These are phyloP conservation scores for Drosophila colorata DNA, from an alignment of 2,888 invertebrate species.

Conservation along the genomic window DNA sequence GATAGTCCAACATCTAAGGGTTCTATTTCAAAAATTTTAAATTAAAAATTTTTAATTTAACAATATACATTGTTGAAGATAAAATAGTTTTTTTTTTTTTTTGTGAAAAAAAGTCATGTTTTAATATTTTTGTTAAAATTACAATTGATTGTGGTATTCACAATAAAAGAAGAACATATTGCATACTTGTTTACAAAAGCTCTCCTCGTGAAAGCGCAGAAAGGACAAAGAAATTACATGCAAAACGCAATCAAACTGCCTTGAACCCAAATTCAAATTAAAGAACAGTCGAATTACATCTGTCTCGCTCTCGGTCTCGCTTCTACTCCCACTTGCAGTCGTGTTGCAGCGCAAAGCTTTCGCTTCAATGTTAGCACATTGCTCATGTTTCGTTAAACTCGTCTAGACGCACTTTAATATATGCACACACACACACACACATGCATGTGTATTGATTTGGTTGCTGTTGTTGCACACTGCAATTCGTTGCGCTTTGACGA, in stretches of 20 bases:
- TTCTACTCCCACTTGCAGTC: constrained; percentile 6
- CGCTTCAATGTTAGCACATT: constrained; percentile 57
- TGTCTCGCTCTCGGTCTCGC: constrained; percentile 17
- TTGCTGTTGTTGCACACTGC: constrained; percentile 29
- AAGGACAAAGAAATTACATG: constrained; percentile 16
- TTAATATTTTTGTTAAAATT: too few species aligned
- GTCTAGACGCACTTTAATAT: constrained; percentile 40
- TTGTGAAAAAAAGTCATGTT: too few species aligned
- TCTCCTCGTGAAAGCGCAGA: constrained; percentile 5
- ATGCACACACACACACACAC: constrained; percentile 2
- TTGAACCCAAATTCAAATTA: constrained; percentile 34
- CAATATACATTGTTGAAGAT: too few species aligned
- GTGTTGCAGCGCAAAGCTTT: constrained; percentile 54
- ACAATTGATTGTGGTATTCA: background rate
- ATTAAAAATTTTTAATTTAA: too few species aligned
- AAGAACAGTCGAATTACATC: constrained; percentile 14
- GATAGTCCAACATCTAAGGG: too few species aligned
- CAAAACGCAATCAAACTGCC: constrained; percentile 30
- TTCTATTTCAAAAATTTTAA: too few species aligned
- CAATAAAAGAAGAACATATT: background rate
- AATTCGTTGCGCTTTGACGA: constrained; percentile 51
- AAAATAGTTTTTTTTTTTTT: too few species aligned
- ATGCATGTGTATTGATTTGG: background rate
- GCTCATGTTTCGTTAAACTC: constrained; percentile 63
- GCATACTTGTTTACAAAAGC: background rate